phyloP scores from a whole-genome alignment of 2,888 invertebrate genomes.

The Julus scanicus region DNA sequence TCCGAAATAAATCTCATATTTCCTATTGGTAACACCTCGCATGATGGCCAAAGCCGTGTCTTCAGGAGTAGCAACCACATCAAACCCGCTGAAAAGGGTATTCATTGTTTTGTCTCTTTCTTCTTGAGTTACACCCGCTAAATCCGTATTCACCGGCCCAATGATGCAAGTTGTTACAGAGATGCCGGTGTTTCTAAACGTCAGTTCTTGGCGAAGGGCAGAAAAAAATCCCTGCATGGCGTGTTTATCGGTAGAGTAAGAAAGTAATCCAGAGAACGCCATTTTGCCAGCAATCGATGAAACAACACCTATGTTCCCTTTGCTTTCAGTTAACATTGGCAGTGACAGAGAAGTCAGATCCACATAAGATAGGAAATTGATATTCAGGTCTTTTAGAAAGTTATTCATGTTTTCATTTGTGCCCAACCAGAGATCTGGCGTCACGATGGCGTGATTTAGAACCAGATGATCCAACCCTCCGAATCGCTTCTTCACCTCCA shows the following conservation, averaged over 20 bases:
- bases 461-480: conserved; percentile 28
- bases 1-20: conserved; percentile 48
- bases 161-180: conserved; percentile 48
- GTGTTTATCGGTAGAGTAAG: background rate
- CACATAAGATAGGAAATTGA: conserved; percentile 65
- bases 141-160: background rate
- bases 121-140: background rate
- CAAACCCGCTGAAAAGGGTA: background rate
- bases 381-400: conserved; percentile 59
- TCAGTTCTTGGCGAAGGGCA: conserved; percentile 51
- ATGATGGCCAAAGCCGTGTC: conserved; percentile 52
- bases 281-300: conserved; percentile 64
- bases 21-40: conserved; percentile 26
- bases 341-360: conserved; percentile 63
- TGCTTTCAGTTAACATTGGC: conserved; percentile 61
- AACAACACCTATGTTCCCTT: conserved; percentile 63
- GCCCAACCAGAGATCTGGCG: conserved; percentile 6
- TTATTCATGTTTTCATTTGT: background rate
- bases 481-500: background rate
- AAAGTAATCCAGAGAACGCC: background rate
- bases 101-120: background rate
- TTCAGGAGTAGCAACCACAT: background rate
- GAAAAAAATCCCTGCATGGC: conserved; percentile 47
- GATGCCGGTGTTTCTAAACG: background rate
- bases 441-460: background rate